phyloP scores from a whole-genome alignment of 2,888 invertebrate species.

The Clunio marinus region DNA sequence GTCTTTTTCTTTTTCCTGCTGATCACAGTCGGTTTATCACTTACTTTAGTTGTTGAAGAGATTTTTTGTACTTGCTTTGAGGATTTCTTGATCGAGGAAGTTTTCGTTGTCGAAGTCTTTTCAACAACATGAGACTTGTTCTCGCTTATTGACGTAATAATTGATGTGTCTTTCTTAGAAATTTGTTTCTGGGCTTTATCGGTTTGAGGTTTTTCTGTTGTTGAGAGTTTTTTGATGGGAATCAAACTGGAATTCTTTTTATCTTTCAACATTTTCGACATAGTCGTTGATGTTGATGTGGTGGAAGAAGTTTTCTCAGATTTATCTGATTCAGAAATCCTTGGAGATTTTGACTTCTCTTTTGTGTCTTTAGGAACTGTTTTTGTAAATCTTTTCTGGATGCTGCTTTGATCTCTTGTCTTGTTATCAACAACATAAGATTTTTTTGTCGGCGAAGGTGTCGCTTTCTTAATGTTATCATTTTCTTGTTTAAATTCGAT shows the following conservation, averaged over 20 bases:
- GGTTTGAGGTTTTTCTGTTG: not conserved
- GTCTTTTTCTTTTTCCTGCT: conserved; percentile 38
- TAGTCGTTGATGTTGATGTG: not conserved
- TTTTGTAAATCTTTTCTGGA: not conserved
- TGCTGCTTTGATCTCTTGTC: conserved; percentile 42
- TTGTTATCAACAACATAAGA: conserved; percentile 47
- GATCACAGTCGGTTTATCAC: conserved; percentile 36
- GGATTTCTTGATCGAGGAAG: conserved; percentile 24
- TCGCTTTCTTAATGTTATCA: conserved; percentile 46
- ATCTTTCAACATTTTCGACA: conserved; percentile 16
- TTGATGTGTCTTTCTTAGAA: conserved; percentile 3
- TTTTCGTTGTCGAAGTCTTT: not conserved
- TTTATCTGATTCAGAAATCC: not conserved
- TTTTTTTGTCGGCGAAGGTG: conserved; percentile 49
- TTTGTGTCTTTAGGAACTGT: not conserved
- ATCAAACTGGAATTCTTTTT: conserved; percentile 29
- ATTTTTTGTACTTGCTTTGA: conserved; percentile 34
- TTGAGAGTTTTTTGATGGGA: not conserved
- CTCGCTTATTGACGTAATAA: not conserved
- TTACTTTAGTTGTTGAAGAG: conserved; percentile 21
- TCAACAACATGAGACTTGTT: not conserved
- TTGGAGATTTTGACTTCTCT: not conserved
- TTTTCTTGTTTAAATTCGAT: conserved; percentile 31
- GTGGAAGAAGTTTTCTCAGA: conserved; percentile 15
- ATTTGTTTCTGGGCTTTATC: not conserved